Base-by-base conservation (phyloP, 2,888 invertebrate species). In the Drosophila merina region DNA sequence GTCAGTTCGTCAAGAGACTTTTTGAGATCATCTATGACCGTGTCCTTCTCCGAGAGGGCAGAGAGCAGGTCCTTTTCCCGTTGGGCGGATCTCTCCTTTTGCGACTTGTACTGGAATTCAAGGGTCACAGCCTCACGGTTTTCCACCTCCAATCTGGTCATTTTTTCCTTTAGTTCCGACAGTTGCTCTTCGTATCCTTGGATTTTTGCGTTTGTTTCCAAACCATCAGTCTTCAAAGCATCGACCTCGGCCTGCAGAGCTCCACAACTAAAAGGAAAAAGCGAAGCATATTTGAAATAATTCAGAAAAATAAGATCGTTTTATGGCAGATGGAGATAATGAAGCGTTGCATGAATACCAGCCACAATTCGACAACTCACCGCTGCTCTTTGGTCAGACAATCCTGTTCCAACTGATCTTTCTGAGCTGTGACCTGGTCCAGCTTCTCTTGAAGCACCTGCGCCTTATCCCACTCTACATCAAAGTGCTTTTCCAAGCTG, bases 401-500 rank as follows among this genome's bases (percentile, higher is more conserved):
- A 26, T 69, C 70, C 31, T 60, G 51, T 38, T 69, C 76, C 25
- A 85, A 57, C 14, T 52, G 10, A 26, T 69, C 50, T 47, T 76
- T 77, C 31, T 82, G 77, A 48, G 70, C 66, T 33, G 62, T 69
- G 20, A 81, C 57, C n/a, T 73, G 38, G 31, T 80, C 74, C 44
- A 84, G 45, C 56, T 69, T 73, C 48, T 87, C 78, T 52, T 75
- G 83, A 31, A 88, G 62, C 9, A 79, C 71, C 28, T 72, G 76
- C 31, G 76, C 74, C 3, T 76, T 56, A 10, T 88, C 81, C 60
- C 87, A 77, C 52, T 89, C 76, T n/a, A 80, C 81, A 51, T 86
- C 77, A 12, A 77, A 90, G 58, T 94, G 92, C 68, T 93, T 94
- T 88, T 95, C 95, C 72, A 94, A 90, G 54, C 93, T 92, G 1